phyloP scores from a whole-genome alignment of 2,888 invertebrate species.

The Tolmerus cingulatus region DNA sequence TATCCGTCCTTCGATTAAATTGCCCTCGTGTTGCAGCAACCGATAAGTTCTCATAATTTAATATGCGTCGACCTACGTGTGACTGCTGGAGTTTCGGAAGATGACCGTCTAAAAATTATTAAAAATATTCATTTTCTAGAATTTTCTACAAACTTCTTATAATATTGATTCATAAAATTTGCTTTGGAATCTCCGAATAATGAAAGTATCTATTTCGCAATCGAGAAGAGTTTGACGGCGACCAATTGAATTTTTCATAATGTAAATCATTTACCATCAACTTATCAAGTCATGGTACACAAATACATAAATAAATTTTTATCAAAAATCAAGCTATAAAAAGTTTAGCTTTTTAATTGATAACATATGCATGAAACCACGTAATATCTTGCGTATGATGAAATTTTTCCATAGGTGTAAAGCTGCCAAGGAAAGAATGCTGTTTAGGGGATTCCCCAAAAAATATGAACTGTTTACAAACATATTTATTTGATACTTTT shows the following conservation, averaged over 20 bases:
- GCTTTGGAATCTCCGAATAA: background rate
- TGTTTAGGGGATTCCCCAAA: background rate
- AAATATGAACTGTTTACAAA: background rate
- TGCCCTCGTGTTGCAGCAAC: background rate
- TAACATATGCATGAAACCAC: background rate
- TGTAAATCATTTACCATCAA: background rate
- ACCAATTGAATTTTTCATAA: background rate
- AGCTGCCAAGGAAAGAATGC: background rate
- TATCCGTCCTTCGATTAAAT: background rate
- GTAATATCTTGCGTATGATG: background rate
- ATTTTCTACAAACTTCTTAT: background rate
- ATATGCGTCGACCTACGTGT: background rate
- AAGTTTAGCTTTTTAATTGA: background rate
- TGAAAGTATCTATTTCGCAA: background rate
- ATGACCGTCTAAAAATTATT: slow-evolving; percentile 44
- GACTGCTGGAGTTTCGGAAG: background rate
- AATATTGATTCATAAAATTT: background rate
- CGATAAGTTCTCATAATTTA: background rate
- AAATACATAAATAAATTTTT: background rate
- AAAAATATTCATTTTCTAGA: background rate
- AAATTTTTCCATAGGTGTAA: background rate
- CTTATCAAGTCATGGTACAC: background rate
- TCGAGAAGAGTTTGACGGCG: background rate
- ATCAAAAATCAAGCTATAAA: background rate
- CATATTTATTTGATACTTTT: no score